A percentile compares a stretch with the other conserved stretches of the same genome.
These are phyloP conservation scores for Manis pentadactyla DNA, from an alignment of 2,797 vertebrate species.

Conservation along the genomic window DNA sequence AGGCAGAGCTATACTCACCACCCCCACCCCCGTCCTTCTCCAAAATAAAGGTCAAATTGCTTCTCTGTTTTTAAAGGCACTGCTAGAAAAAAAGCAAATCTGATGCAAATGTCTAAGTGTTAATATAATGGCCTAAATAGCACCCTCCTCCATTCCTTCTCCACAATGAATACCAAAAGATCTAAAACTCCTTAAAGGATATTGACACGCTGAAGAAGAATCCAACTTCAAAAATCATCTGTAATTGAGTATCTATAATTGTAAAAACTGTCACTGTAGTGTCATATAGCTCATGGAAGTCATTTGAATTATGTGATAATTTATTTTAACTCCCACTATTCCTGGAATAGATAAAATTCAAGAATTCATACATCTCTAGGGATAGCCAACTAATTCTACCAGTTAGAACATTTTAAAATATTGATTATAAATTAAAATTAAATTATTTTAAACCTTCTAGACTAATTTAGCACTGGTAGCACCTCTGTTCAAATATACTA, in stretches of 20 bases:
- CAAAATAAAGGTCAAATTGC: slow-evolving; percentile 75
- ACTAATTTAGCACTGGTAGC: neutral
- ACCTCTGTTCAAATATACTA: slow-evolving; percentile 39
- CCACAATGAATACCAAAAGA: slow-evolving; percentile 48
- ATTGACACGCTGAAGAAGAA: slow-evolving; percentile 39
- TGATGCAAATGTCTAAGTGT: slow-evolving; percentile 40
- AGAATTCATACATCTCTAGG: slow-evolving; percentile 36
- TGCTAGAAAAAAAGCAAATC: slow-evolving; percentile 13
- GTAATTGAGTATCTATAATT: slow-evolving; percentile 54
- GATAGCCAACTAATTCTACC: slow-evolving; percentile 26
- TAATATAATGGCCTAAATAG: slow-evolving; percentile 39
- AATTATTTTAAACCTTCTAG: slow-evolving; percentile 56
- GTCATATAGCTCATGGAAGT: slow-evolving; percentile 36
- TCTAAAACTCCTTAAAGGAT: slow-evolving; percentile 46
- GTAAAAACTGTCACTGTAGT: slow-evolving; percentile 51
- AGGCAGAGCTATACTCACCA: slow-evolving; percentile 51
- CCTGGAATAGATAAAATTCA: slow-evolving; percentile 45
- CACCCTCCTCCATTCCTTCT: neutral
- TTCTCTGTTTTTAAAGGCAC: slow-evolving; percentile 62
- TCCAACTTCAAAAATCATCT: slow-evolving; percentile 46
- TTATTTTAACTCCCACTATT: slow-evolving; percentile 54
- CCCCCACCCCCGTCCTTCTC: slow-evolving; percentile 11
- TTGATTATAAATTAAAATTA: slow-evolving; percentile 72
- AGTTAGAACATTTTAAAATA: slow-evolving; percentile 61
- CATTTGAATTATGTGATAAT: slow-evolving; percentile 11